Percentiles rank a stretch among this genome's conserved stretches.
These are phyloP conservation scores for Pherbina coryleti DNA, from an alignment of 2,888 invertebrate species.

Conservation along the genomic window DNA sequence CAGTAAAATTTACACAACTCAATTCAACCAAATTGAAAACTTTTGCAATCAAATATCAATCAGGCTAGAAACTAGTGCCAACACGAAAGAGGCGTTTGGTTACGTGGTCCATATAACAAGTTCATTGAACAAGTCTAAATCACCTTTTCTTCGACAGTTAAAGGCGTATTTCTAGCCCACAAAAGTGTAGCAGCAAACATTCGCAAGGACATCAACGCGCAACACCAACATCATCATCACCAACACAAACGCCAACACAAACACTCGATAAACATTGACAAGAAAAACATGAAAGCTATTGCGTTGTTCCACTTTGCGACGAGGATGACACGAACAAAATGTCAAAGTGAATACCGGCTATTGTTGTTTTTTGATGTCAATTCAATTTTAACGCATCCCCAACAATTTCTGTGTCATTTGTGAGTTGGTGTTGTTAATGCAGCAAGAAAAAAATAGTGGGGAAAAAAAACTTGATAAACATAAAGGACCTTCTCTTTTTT, in stretches of 20 bases:
- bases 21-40: not conserved
- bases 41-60: constrained; percentile 7
- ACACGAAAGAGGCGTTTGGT: constrained; percentile 10
- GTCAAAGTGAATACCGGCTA: constrained; percentile 18
- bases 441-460: not conserved
- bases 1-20: no score
- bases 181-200: not conserved
- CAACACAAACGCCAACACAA: not conserved
- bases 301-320: constrained; percentile 22
- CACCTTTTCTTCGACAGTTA: not conserved
- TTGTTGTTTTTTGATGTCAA: constrained; percentile 9
- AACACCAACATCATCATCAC: not conserved
- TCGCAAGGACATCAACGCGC: not conserved
- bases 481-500: constrained; percentile 9
- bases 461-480: not conserved
- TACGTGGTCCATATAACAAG: constrained; percentile 17
- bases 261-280: constrained; percentile 6
- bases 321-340: constrained; percentile 18
- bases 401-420: not conserved
- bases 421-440: not conserved
- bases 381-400: constrained; percentile 25
- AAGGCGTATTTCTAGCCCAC: not conserved
- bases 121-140: not conserved
- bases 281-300: constrained; percentile 4
- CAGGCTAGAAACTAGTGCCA: not conserved